These are phyloP conservation scores for Morone chrysops DNA, from an alignment of 2,113 vertebrate species.

Conservation along the genomic window DNA sequence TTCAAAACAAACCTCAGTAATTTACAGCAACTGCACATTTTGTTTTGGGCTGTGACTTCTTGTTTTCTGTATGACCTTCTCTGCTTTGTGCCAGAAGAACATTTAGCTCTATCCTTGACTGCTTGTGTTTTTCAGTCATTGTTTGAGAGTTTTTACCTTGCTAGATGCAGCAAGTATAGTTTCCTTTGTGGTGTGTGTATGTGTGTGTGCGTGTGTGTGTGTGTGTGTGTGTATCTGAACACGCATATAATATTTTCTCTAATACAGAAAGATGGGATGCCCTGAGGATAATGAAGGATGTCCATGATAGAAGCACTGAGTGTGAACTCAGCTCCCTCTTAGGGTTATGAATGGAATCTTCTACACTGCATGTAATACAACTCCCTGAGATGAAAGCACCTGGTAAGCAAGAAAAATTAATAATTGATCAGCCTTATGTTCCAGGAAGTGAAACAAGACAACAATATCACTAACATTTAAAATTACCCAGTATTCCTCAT, in stretches of 20 bases:
- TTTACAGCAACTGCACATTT: slow-evolving; percentile 7
- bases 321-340: slow-evolving; percentile 41
- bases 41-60: not conserved
- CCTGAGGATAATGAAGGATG: slow-evolving; percentile 45
- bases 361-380: slow-evolving; percentile 71
- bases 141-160: slow-evolving; percentile 4
- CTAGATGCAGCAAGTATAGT: not conserved
- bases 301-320: slow-evolving; percentile 39
- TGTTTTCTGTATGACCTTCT: slow-evolving; percentile 13
- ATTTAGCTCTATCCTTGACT: slow-evolving; percentile 30
- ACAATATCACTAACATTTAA: slow-evolving; percentile 45
- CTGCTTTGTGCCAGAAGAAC: slow-evolving; percentile 19
- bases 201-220: not conserved
- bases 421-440: slow-evolving; percentile 73
- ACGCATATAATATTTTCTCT: slow-evolving; percentile 25
- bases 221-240: not conserved
- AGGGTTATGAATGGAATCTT: slow-evolving; percentile 69
- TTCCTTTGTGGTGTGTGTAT: not conserved
- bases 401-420: slow-evolving; percentile 71
- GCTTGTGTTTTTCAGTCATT: slow-evolving; percentile 1
- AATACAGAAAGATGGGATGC: slow-evolving; percentile 27
- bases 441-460: slow-evolving; percentile 56
- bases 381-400: slow-evolving; percentile 71
- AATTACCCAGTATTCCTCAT: slow-evolving; percentile 9
- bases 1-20: slow-evolving; percentile 3